A percentile compares a stretch with the other conserved stretches of the same genome.
Conservation (phyloP, 2,888 invertebrate genomes). For the Aphodius sticticus region DNA sequence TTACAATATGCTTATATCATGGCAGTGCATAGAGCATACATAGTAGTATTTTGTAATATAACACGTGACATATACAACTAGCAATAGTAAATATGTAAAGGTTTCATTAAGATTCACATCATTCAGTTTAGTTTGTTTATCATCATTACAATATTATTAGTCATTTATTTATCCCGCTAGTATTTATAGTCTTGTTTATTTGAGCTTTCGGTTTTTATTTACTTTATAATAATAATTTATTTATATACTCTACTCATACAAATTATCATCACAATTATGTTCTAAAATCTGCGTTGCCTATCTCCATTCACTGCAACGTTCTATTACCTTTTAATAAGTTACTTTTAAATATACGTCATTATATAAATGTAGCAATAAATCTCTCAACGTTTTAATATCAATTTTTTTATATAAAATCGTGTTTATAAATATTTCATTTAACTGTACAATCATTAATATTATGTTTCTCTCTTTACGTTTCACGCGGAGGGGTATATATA, state of each 20-base stretch:
- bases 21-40: slow-evolving; percentile 45
- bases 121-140: slow-evolving; percentile 25
- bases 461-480: slow-evolving; percentile 10
- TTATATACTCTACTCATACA: slow-evolving; percentile 20
- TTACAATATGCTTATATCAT: slow-evolving; percentile 34
- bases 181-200: slow-evolving; percentile 46
- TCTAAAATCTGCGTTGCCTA: slow-evolving; percentile 9
- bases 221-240: slow-evolving; percentile 34
- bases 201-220: slow-evolving; percentile 42
- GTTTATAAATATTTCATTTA: slow-evolving; percentile 21
- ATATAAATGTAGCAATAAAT: background rate
- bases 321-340: background rate
- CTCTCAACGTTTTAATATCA: slow-evolving; percentile 12
- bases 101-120: slow-evolving; percentile 31
- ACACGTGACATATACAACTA: slow-evolving; percentile 38
- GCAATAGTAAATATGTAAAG: slow-evolving; percentile 37
- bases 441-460: slow-evolving; percentile 24
- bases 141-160: slow-evolving; percentile 34
- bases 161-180: slow-evolving; percentile 43
- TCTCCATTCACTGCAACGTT: slow-evolving; percentile 8
- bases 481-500: background rate
- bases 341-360: background rate
- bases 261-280: slow-evolving; percentile 19
- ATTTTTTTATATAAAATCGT: slow-evolving; percentile 15
- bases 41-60: slow-evolving; percentile 38